Conservation (phyloP, 2,888 invertebrate genomes). For the Apodemia mormo region DNA sequence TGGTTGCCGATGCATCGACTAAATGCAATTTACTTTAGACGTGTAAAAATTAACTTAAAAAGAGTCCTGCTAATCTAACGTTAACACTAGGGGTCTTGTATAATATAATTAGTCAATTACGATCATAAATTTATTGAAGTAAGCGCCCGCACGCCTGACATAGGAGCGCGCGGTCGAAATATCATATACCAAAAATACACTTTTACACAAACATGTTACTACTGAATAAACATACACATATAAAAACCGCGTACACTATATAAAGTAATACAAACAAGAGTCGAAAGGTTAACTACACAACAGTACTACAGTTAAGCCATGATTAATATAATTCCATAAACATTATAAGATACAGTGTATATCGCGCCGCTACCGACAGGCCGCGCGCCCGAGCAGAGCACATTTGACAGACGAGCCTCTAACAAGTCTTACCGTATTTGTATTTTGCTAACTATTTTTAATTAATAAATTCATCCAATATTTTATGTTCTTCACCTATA, state of each 20-base stretch:
- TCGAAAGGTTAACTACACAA: conserved; percentile 79
- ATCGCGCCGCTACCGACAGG: conserved; percentile 41
- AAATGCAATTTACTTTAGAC: conserved; percentile 70
- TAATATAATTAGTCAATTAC: conserved; percentile 83
- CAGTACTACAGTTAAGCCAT: conserved; percentile 80
- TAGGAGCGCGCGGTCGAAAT: conserved; percentile 49
- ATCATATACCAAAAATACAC: conserved; percentile 71
- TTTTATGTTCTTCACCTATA: conserved; percentile 78
- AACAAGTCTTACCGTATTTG: conserved; percentile 80
- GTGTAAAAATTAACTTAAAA: conserved; percentile 66
- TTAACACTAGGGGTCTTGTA: conserved; percentile 74
- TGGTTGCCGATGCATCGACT: conserved; percentile 58
- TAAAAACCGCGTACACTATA: conserved; percentile 80
- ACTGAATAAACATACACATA: conserved; percentile 82
- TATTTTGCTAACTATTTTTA: conserved; percentile 82
- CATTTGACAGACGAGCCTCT: conserved; percentile 78
- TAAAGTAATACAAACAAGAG: conserved; percentile 80
- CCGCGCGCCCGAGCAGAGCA: conserved; percentile 43
- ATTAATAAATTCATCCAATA: conserved; percentile 82
- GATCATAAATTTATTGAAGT: conserved; percentile 76
- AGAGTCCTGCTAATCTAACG: conserved; percentile 68
- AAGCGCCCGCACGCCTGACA: conserved; percentile 44
- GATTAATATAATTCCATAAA: conserved; percentile 76
- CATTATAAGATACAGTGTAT: conserved; percentile 75
- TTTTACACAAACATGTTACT: conserved; percentile 78